Evolutionary conservation across 2,113 vertebrate genomes (phyloP), one percentile per base, ranked within the genome.

Genomic region (Gila orcuttii): DNA sequence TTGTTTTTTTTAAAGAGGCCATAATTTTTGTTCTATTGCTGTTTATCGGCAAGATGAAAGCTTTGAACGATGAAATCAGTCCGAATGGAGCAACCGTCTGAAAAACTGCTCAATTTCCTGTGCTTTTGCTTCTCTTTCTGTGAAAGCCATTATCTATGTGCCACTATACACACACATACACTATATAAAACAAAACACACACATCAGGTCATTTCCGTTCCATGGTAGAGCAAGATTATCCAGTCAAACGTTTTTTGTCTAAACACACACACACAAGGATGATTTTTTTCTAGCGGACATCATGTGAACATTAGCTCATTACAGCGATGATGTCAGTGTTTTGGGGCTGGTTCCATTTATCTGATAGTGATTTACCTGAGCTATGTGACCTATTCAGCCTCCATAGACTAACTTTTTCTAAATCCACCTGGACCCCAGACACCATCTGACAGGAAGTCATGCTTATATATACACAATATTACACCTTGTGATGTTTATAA

Each of bases 91-190:
- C n/a, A 47, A 62, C 6, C 4, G 15, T 60, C 84, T 86, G 75
- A 66, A 74, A 64, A 86, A 80, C 57, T 45, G 57, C 76, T 68
- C 28, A 23, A 12, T 52, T 68, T 74, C 55, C 75, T 21, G 6
- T 47, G 64, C 74, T 64, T 71, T 78, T 68, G 31, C 83, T 79
- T 86, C 31, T 31, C 42, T n/a, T 33, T 76, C 87, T 88, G 87
- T 84, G 45, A 84, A 88, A 84, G 81, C 39, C 76, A 88, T 88
- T 86, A 86, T 42, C 60, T 62, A 81, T 31, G 6, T 71, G 79
- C 17, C 31, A 79, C 57, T 42, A 50, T 4, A 42, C 55, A 87
- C 73, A 45, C 62, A 66, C 59, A 57, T 31, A 23, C 69, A 50
- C 13, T 73, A 74, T 74, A 74, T 25, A 74, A 66, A 13, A 82